These are phyloP conservation scores for Dasysyrphus albostriatus DNA, from an alignment of 2,888 invertebrate species.

Conservation along the genomic window DNA sequence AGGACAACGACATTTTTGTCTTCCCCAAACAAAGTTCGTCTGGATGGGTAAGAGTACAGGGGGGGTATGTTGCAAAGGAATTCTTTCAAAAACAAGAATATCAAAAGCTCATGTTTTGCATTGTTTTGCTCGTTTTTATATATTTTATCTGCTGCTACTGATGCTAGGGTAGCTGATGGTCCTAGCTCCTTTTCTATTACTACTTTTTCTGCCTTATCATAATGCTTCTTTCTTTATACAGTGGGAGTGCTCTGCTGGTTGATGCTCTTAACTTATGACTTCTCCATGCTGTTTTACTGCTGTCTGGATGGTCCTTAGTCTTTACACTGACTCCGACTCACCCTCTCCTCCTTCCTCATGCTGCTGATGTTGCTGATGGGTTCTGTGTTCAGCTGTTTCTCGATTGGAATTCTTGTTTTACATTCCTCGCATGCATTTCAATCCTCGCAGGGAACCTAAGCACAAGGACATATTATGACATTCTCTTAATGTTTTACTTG, in stretches of 20 bases:
- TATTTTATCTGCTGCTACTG: background rate
- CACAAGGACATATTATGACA: conserved; percentile 42
- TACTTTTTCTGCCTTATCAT: background rate
- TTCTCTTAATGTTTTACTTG: conserved; percentile 45
- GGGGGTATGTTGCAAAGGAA: conserved; percentile 46
- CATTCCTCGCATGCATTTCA: conserved; percentile 39
- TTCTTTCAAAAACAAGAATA: conserved; percentile 40
- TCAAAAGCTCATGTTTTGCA: conserved; percentile 62
- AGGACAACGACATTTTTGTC: conserved; percentile 26
- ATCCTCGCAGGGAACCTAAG: background rate
- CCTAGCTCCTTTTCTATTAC: background rate
- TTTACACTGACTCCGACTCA: background rate
- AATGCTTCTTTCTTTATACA: background rate
- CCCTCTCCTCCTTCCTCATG: background rate
- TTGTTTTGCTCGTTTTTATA: conserved; percentile 49
- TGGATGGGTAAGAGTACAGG: background rate
- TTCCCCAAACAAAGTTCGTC: conserved; percentile 15
- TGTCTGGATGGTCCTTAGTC: conserved; percentile 7
- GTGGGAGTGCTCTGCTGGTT: background rate
- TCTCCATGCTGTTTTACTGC: background rate
- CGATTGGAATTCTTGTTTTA: conserved; percentile 57
- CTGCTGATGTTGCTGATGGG: conserved; percentile 16
- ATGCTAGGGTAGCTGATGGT: background rate
- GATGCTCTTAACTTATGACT: conserved; percentile 24
- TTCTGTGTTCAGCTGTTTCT: conserved; percentile 35